phyloP scores from a whole-genome alignment of 2,113 vertebrate genomes.

The Anas platyrhynchos region DNA sequence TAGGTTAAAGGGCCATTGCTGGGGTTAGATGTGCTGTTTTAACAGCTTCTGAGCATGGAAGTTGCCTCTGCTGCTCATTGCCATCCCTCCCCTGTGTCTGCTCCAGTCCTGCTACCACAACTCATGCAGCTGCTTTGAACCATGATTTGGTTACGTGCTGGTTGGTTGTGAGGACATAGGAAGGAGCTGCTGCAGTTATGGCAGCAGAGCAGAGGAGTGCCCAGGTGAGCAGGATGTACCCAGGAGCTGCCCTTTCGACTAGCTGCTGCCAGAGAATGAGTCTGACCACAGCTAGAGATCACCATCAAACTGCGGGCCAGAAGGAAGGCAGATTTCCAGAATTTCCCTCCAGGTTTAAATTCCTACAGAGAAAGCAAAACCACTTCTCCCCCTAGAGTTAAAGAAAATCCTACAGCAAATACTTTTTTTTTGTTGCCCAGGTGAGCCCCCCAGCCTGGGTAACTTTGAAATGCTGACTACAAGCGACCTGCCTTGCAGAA shows the following conservation, averaged over 20 bases:
- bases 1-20: background rate
- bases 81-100: background rate
- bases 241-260: background rate
- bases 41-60: background rate
- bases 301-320: background rate
- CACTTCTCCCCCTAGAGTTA: background rate
- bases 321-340: background rate
- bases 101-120: background rate
- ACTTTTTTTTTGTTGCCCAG: background rate
- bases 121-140: background rate
- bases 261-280: background rate
- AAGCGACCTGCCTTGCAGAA: background rate
- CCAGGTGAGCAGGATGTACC: background rate
- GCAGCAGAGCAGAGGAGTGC: background rate
- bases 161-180: background rate
- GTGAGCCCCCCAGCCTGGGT: background rate
- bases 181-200: background rate
- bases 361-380: background rate
- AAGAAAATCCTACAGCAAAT: background rate
- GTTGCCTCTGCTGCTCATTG: background rate
- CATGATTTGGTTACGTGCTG: background rate
- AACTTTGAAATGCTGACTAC: background rate
- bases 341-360: background rate
- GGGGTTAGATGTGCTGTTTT: background rate
- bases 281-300: background rate